phyloP scores from a whole-genome alignment of 2,113 vertebrate species.

The Ovis canadensis region DNA sequence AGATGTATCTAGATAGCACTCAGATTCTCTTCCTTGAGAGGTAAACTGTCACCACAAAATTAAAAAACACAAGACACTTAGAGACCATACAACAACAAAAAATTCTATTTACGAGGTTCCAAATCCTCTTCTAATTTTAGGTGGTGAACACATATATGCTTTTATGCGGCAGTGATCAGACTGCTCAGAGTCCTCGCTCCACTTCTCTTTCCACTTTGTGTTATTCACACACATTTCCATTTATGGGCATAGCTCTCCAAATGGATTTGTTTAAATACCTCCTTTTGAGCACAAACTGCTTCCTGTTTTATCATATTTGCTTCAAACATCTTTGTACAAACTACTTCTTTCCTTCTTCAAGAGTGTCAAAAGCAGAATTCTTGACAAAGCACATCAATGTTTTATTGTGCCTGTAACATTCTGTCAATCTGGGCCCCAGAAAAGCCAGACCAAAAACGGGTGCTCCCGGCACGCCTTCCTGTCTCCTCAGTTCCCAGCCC shows the following conservation, averaged over 20 bases:
- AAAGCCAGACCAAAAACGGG: not conserved
- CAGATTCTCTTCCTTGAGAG: not conserved
- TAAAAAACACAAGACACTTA: not conserved
- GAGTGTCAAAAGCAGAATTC: constrained; percentile 20
- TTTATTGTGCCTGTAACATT: not conserved
- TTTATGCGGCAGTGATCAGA: not conserved
- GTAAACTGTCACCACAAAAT: not conserved
- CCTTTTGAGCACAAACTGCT: not conserved
- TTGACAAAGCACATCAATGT: not conserved
- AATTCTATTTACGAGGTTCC: not conserved
- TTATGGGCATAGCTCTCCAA: not conserved
- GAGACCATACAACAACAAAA: not conserved
- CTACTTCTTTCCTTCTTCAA: not conserved
- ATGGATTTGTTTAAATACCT: not conserved
- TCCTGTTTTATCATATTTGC: not conserved
- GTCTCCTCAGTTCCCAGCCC: not conserved
- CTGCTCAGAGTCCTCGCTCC: not conserved
- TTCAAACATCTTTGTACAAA: not conserved
- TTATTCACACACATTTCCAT: not conserved
- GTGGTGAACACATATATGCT: not conserved
- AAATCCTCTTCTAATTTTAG: not conserved
- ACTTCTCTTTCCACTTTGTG: not conserved
- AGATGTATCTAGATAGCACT: not conserved
- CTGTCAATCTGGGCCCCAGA: not conserved
- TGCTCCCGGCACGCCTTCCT: not conserved